A percentile compares a stretch with the other conserved stretches of the same genome.
phyloP scores from a whole-genome alignment of 1,140 invertebrate genomes.

The Sipha flava region DNA sequence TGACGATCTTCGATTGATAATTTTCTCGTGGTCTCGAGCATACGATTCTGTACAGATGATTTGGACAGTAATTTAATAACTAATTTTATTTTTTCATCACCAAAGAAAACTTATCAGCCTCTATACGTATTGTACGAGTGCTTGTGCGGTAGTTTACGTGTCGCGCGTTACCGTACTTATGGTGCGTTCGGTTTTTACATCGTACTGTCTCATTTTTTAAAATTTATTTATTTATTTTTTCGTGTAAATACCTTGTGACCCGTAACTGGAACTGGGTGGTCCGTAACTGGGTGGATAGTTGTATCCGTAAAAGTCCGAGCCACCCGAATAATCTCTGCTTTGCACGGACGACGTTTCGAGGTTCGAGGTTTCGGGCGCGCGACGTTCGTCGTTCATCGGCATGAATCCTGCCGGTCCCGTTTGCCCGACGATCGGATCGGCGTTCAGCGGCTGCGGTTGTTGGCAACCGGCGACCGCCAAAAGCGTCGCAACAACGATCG shows the following conservation, averaged over 20 bases:
- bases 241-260: neutral
- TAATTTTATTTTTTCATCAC: too few species aligned
- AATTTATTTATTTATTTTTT: too few species aligned
- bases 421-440: neutral
- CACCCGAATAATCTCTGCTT: constrained; percentile 18
- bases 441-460: neutral
- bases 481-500: neutral
- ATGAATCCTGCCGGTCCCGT: neutral
- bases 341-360: neutral
- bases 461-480: neutral
- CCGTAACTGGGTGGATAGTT: constrained; percentile 19
- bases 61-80: too few species aligned
- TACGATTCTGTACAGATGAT: too few species aligned
- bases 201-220: too few species aligned
- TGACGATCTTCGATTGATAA: too few species aligned
- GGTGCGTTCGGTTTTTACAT: too few species aligned
- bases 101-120: too few species aligned
- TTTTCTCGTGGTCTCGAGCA: too few species aligned
- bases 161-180: too few species aligned
- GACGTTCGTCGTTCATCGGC: neutral
- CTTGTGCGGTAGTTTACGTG: too few species aligned
- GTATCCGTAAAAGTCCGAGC: constrained; percentile 7
- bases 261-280: constrained; percentile 1
- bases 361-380: neutral
- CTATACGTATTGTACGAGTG: too few species aligned